Conservation (phyloP, 1,140 invertebrate species). For the Bombus fervidus region DNA sequence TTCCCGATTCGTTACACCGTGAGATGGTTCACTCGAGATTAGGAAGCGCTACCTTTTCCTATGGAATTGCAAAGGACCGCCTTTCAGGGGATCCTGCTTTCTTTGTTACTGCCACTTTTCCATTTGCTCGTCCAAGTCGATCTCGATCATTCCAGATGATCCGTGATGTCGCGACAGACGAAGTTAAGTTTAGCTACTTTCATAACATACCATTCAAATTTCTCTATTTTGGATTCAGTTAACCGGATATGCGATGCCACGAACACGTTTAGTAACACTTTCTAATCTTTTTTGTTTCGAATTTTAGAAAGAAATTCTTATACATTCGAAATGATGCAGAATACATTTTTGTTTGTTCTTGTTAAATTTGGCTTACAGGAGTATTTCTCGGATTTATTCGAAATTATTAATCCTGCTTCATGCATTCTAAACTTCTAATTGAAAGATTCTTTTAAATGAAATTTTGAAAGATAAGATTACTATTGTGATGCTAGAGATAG, state of each 20-base stretch:
- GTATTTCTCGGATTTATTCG: no score
- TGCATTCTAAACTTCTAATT: background rate
- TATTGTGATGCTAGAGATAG: background rate
- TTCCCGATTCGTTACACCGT: slow-evolving; percentile 27
- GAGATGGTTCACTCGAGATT: slow-evolving; percentile 40
- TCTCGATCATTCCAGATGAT: background rate
- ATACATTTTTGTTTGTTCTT: no score
- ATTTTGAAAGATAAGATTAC: background rate
- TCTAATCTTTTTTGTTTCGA: no score
- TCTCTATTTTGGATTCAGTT: no score
- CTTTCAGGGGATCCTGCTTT: background rate
- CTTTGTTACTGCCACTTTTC: slow-evolving; percentile 4
- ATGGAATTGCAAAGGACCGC: slow-evolving; percentile 12
- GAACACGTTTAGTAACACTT: no score
- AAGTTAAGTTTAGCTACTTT: background rate
- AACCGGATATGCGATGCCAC: no score
- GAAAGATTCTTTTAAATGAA: background rate
- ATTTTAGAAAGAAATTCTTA: no score
- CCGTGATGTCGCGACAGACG: background rate
- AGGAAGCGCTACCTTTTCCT: slow-evolving; percentile 8
- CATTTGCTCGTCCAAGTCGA: background rate
- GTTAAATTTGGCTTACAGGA: no score
- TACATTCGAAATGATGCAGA: no score
- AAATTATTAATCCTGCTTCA: no score
- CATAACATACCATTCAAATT: no score